Conservation (phyloP, 2,888 invertebrate species). For the Bellardia bayeri region DNA sequence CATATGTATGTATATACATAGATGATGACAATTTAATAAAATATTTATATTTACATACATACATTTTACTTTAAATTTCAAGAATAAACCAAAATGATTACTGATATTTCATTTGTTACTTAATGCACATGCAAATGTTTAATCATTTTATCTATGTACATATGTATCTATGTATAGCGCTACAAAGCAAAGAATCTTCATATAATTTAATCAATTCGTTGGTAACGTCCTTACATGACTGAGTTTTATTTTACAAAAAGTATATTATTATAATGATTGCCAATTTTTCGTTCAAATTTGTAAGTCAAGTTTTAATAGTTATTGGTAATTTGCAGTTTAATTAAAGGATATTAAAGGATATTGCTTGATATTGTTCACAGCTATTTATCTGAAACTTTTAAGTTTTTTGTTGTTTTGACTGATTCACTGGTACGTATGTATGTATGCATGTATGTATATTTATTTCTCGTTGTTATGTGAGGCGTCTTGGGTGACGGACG, state of each 20-base stretch:
- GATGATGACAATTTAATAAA: slow-evolving; percentile 5
- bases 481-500: slow-evolving; percentile 24
- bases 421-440: neutral
- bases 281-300: too few species aligned
- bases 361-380: neutral
- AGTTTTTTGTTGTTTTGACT: slow-evolving; percentile 6
- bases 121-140: too few species aligned
- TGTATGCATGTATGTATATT: neutral
- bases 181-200: too few species aligned
- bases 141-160: too few species aligned
- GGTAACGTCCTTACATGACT: too few species aligned
- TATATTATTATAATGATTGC: too few species aligned
- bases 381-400: neutral
- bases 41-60: neutral
- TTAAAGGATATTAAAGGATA: too few species aligned
- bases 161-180: too few species aligned
- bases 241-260: too few species aligned
- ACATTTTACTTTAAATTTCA: slow-evolving; percentile 10
- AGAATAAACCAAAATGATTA: slow-evolving; percentile 15
- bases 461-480: neutral
- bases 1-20: neutral
- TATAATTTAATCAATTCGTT: too few species aligned
- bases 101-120: neutral
- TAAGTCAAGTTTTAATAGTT: too few species aligned
- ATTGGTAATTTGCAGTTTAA: too few species aligned